Percentiles rank a stretch among this genome's conserved stretches.
These are phyloP conservation scores for Drymodes brunneopygia DNA, from an alignment of 2,113 vertebrate species.

Conservation along the genomic window DNA sequence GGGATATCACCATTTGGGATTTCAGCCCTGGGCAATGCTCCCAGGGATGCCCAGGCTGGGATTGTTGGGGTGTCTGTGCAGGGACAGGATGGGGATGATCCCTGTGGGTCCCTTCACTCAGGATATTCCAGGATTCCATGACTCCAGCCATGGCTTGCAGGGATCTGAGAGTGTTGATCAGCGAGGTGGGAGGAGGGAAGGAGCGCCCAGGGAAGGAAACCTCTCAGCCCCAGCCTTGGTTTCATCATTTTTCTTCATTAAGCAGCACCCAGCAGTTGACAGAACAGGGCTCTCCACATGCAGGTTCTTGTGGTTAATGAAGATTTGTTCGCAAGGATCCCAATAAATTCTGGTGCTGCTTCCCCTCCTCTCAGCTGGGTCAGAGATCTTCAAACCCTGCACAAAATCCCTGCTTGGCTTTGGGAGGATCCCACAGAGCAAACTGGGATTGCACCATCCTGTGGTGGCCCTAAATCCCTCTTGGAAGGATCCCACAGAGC, in stretches of 20 bases:
- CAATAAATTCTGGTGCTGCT: neutral
- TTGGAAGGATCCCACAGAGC: fast-evolving
- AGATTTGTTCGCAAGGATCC: neutral
- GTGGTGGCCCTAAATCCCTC: fast-evolving
- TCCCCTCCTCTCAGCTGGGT: neutral
- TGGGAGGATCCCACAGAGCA: too few species aligned
- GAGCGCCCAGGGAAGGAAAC: neutral
- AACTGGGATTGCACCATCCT: too few species aligned
- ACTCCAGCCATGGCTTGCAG: fast-evolving
- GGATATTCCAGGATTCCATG: fast-evolving
- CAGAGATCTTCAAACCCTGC: neutral
- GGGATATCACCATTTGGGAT: too few species aligned
- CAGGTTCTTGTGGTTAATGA: neutral
- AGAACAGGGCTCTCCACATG: neutral
- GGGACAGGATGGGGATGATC: fast-evolving
- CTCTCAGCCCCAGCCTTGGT: neutral
- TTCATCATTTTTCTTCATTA: neutral
- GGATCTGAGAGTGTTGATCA: fast-evolving
- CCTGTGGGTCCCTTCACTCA: neutral
- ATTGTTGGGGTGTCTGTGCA: neutral
- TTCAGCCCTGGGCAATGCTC: too few species aligned
- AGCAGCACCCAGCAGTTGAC: neutral
- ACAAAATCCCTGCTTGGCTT: neutral
- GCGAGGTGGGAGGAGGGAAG: neutral
- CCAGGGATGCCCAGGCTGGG: neutral